Conservation (phyloP, 2,797 vertebrate genomes). For the Vespertilio murinus region DNA sequence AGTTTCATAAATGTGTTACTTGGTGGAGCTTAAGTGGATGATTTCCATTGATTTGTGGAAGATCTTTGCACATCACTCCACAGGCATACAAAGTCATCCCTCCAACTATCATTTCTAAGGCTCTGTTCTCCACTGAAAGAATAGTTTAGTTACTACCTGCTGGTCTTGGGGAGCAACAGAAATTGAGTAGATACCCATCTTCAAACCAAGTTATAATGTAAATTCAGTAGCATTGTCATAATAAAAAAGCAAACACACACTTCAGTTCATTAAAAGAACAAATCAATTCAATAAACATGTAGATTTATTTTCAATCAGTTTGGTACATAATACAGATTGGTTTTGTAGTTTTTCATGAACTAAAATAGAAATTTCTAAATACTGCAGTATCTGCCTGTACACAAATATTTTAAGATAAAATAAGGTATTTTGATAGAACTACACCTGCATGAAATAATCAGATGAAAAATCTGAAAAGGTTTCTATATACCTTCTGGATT, state of each 20-base stretch:
- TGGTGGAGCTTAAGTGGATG: background rate
- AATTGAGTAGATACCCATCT: background rate
- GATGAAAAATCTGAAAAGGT: conserved; percentile 79
- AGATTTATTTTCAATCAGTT: conserved; percentile 85
- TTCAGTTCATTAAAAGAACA: conserved; percentile 16
- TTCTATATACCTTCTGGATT: conserved; percentile 75
- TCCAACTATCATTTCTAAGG: background rate
- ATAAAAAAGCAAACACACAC: conserved; percentile 37
- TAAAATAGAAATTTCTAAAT: conserved; percentile 82
- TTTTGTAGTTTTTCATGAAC: conserved; percentile 81
- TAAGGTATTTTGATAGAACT: conserved; percentile 63
- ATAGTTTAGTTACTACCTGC: background rate
- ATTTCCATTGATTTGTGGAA: background rate
- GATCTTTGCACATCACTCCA: background rate
- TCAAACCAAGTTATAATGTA: background rate
- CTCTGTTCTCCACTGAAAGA: background rate
- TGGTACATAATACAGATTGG: conserved; percentile 81
- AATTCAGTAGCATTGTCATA: conserved; percentile 21
- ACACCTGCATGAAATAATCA: conserved; percentile 65
- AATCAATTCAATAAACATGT: conserved; percentile 79
- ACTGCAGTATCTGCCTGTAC: conserved; percentile 82
- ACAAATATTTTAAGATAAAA: conserved; percentile 70
- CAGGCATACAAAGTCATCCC: background rate
- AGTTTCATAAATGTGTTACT: background rate
- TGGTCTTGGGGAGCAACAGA: background rate